Evolutionary conservation across 2,888 invertebrate species (phyloP).

Genomic region (Cataglyphis livida): DNA sequence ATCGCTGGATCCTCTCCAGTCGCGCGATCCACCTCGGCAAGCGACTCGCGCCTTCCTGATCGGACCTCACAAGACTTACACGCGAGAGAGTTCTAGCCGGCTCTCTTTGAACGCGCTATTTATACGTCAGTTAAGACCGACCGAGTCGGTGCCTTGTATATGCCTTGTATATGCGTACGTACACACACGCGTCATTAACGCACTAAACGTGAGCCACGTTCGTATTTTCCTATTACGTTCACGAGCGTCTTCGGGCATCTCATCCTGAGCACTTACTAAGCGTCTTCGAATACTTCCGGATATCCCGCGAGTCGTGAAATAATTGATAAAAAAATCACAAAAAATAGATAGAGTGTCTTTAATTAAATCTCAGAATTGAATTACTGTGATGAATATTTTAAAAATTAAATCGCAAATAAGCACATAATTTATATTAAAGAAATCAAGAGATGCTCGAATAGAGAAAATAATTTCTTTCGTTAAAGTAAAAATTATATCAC

Average conservation of each 20-base stretch:
- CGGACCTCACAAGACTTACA: conserved; percentile 64
- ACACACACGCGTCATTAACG: conserved; percentile 68
- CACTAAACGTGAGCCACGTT: conserved; percentile 61
- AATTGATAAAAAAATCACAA: neutral
- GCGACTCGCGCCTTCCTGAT: conserved; percentile 71
- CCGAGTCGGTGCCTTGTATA: conserved; percentile 69
- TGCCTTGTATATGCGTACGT: conserved; percentile 57
- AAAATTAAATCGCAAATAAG: neutral
- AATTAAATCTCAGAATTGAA: neutral
- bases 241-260: conserved; percentile 19
- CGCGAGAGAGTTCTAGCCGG: conserved; percentile 76
- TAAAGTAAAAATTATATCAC: neutral
- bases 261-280: conserved; percentile 5
- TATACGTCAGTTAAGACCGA: conserved; percentile 78
- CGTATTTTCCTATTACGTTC: conserved; percentile 31
- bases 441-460: neutral
- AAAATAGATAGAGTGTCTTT: neutral
- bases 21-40: conserved; percentile 58
- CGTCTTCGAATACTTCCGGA: neutral
- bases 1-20: conserved; percentile 37
- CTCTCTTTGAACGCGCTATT: conserved; percentile 80
- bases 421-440: neutral
- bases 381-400: neutral
- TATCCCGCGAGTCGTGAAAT: neutral
- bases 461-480: neutral